Evolutionary conservation across 2,797 vertebrate species (phyloP), one percentile per base, ranked within the genome.

Genomic region (Nyctibius grandis): DNA sequence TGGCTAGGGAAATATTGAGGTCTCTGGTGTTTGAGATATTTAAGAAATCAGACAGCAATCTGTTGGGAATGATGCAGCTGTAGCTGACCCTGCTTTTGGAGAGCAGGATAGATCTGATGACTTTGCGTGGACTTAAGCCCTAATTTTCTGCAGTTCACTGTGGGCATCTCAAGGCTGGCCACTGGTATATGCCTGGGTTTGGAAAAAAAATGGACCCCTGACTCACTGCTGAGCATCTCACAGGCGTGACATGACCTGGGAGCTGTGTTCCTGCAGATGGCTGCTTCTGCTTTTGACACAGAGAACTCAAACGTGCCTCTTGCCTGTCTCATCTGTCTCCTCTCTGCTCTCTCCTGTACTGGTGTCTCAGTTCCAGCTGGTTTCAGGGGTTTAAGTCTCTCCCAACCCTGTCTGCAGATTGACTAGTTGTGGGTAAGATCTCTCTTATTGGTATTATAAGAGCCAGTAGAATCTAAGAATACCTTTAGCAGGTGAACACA

Each of bases 261-360:
- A 65, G 31, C 9, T 68, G 20, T 48, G 36, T 10, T 81, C 25
- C 50, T 57, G 59, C 59, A 33, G n/a, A 4, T 1, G 2, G 6
- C 20, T 81, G 42, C 33, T 34, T 63, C 67, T 87, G 53, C 33
- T 81, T 42, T 11, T 61, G 40, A 60, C 53, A 56, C 13, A 15
- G 61, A 29, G n/a, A 56, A 25, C 45, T 50, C 42, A 42, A 42
- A 28, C 0, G 1, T 68, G 40, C 19, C 25, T 44, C 0, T 0
- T 15, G 11, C 25, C 38, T 50, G 4, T 4, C 44, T 72, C 25
- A 29, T 53, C n/a, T 18, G 5, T 36, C 26, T 33, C 13, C 16
- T n/a, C 9, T 78, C 42, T 73, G 31, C 36, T 75, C 23, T 33
- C 26, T 74, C 19, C 31, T 42, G 12, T 7, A 9, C 72, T 69